Evolutionary conservation across 2,888 invertebrate genomes (phyloP).

Genomic region (Scaptomyza caliginosa): DNA sequence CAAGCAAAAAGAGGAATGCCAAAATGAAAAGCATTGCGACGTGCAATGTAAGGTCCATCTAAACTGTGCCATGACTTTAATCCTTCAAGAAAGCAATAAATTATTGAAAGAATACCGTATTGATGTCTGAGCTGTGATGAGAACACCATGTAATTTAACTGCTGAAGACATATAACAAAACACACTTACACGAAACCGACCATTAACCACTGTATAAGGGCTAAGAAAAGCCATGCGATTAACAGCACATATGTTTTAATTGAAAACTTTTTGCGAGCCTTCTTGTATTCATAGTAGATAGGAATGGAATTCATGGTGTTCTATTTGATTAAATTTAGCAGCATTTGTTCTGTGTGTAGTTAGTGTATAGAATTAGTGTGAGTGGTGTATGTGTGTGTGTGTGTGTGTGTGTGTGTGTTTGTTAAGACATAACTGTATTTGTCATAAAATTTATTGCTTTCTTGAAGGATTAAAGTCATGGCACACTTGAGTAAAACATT

Average conservation of each 20-base stretch:
- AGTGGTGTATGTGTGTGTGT: not conserved
- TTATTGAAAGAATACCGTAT: not conserved
- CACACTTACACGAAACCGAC: constrained; percentile 42
- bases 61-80: not conserved
- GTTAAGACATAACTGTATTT: constrained; percentile 5
- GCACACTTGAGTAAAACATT: not conserved
- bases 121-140: not conserved
- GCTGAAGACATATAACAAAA: no score
- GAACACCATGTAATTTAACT: not conserved
- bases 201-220: constrained; percentile 38
- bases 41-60: constrained; percentile 42
- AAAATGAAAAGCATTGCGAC: constrained; percentile 43
- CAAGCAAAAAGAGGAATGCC: constrained; percentile 31
- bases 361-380: not conserved
- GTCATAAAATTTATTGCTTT: not conserved
- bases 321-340: constrained; percentile 18
- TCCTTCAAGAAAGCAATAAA: constrained; percentile 4
- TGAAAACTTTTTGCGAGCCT: constrained; percentile 26
- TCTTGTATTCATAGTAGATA: constrained; percentile 23
- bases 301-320: not conserved
- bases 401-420: not conserved
- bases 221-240: constrained; percentile 19
- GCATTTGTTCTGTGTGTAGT: not conserved
- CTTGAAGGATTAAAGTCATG: not conserved
- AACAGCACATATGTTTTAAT: constrained; percentile 15